Evolutionary conservation across 1,140 invertebrate species (phyloP), one percentile per base, ranked within the genome.

Genomic region (Drosophila melanogaster): DNA sequence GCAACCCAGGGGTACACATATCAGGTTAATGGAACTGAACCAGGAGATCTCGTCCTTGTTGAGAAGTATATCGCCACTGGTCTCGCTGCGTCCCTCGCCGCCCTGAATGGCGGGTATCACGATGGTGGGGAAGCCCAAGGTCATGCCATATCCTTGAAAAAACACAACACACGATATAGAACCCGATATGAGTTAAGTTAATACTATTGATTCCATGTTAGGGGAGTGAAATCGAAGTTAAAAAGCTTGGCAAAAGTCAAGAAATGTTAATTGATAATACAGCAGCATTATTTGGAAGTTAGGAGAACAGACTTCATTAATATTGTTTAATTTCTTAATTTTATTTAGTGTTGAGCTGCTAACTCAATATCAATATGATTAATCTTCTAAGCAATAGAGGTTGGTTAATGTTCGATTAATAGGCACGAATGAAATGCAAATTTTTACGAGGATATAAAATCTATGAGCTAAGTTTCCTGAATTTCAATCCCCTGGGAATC

Each of bases 11-110:
- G 96, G 96, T 40, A 96, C 96, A 50, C 95, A 94, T 60, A 96
- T 96, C 51, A 96, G 91, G 90, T 96, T 96, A 37, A 97, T 94
- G 19, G 96, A 96, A 96, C 95, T 95, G 77, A 97, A 96, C 96
- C 96, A 96, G 37, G 96, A 96, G 50, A 96, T 93, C 90, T 96
- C 93, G 6, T 95, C 94, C 43, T 93, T 93, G 5, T 93, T 94
- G 4, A 96, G 93, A 2, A 90, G 74, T 35, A 95, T 93, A 4
- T 93, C 92, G 57, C 93, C 90, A 26, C 61, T 69, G 53, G 92
- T 37, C 26, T 85, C 73, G 70, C 93, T 92, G 77, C 93, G 92
- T 19, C 87, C 92, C 51, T 92, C 91, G 22, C 77, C 81, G 1
- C 94, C 91, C 72, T 94, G 93, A 15, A 96, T 93, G 10, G 94